phyloP scores from a whole-genome alignment of 2,113 vertebrate genomes.

The Plecotus auritus region DNA sequence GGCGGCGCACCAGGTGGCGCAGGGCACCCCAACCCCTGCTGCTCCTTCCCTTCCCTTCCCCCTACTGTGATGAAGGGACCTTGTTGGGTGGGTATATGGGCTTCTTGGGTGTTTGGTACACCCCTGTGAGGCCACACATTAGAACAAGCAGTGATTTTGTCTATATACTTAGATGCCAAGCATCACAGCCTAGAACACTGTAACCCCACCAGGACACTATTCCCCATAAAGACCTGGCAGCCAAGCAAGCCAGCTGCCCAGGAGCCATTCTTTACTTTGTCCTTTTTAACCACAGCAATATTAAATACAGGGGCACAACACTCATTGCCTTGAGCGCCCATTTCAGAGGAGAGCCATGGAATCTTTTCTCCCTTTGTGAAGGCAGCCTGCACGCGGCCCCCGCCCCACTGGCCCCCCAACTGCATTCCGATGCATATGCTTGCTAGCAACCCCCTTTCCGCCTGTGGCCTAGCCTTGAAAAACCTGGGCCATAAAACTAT shows the following conservation, averaged over 20 bases:
- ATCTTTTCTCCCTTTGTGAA: background rate
- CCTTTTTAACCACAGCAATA: background rate
- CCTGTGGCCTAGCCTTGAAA: no score
- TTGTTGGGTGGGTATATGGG: background rate
- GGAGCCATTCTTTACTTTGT: background rate
- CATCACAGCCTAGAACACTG: background rate
- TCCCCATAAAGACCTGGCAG: background rate
- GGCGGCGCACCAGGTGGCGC: background rate
- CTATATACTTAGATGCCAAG: background rate
- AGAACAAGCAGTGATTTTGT: background rate
- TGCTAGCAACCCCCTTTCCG: no score
- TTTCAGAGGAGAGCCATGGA: background rate
- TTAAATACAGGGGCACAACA: background rate
- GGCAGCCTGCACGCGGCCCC: no score
- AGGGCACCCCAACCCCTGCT: background rate
- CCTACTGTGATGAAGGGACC: background rate
- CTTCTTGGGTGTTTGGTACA: background rate
- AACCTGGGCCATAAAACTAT: no score
- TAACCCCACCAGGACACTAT: no score
- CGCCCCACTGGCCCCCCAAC: no score
- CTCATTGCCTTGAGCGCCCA: background rate
- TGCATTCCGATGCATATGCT: no score
- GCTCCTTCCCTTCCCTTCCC: background rate
- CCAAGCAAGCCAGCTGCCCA: background rate
- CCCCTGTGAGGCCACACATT: background rate